Percentiles rank a stretch among this genome's conserved stretches.
phyloP scores from a whole-genome alignment of 1,140 invertebrate species.

The Proales similis region DNA sequence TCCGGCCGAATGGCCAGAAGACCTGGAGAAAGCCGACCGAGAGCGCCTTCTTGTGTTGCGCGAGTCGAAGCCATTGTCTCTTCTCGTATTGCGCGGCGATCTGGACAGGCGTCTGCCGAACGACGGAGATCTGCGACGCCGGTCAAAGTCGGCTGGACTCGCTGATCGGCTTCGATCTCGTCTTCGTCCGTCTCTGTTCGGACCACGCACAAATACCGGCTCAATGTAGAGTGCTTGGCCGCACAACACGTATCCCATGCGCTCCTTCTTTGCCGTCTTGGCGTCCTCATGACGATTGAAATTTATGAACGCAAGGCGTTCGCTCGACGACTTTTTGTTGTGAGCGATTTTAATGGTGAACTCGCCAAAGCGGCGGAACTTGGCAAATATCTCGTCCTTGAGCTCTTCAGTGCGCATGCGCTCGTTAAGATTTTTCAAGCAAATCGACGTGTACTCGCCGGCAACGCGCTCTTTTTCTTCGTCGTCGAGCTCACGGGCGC shows the following conservation, averaged over 20 bases:
- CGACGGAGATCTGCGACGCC: background rate
- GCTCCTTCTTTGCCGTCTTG: constrained; percentile 1
- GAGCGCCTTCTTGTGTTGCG: too few species aligned
- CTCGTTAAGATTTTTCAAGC: constrained; percentile 35
- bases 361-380: constrained; percentile 16
- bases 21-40: too few species aligned
- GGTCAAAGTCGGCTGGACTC: background rate
- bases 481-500: too few species aligned
- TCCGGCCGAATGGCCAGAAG: too few species aligned
- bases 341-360: constrained; percentile 34
- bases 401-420: constrained; percentile 11
- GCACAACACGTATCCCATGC: constrained; percentile 4
- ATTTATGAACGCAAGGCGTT: constrained; percentile 28
- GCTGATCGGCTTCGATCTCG: too few species aligned
- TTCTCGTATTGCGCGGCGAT: background rate
- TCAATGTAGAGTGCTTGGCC: constrained; percentile 27
- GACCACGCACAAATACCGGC: too few species aligned
- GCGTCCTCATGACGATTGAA: constrained; percentile 11
- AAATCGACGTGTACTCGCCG: constrained; percentile 27
- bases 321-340: constrained; percentile 10
- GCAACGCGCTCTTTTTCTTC: too few species aligned
- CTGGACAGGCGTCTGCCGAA: background rate
- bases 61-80: too few species aligned
- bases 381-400: constrained; percentile 2
- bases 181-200: too few species aligned